Base-by-base conservation (phyloP, 2,797 vertebrate genomes). In the Pseudopleuronectes americanus region DNA sequence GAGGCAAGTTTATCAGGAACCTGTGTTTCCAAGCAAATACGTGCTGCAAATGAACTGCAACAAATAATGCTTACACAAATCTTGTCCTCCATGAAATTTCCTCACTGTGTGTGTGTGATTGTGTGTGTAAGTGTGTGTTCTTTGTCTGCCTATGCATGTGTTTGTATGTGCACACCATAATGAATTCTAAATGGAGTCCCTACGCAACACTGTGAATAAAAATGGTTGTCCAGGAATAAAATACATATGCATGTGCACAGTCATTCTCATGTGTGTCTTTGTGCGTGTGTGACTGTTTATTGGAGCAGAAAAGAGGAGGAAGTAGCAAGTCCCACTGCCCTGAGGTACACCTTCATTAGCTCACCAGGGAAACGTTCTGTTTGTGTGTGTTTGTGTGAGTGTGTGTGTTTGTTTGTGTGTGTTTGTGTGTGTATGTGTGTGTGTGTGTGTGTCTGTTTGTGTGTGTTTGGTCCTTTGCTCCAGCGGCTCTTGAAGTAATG, bases 401-500 rank as follows among this genome's bases (percentile, higher is more conserved):
- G 52, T 66, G 57, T 41, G 51, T 77, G 52, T 56, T 33, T 57
- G 52, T 56, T 33, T 57, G 52, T 56, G 43, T 57, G 48, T 56
- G 43, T 57, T 33, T 56, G 43, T 57, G 53, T 56, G 43, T 57
- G 52, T 56, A 33, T 57, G 52, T 56, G 43, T 57, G 64, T 67
- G 45, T 41, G 45, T 53, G 57, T 60, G 57, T 70, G 67, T 55
- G 51, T 61, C 58, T 55, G 45, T 59, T 24, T 72, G 58, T 65
- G 57, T 51, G 53, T 56, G 33, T 54, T 1, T 68, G 57, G 10
- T 28, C 22, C 33, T 74, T 56, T 76, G 74, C 76, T 83, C 76
- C 66, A 81, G 62, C 22, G 17, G 64, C 82, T 85, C 75, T 78
- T 78, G 58, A 75, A 76, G 74, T 87, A 89, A 89, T 87, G 84